Evolutionary conservation across 2,797 vertebrate species (phyloP).

Genomic region (Phrynocephalus forsythii): DNA sequence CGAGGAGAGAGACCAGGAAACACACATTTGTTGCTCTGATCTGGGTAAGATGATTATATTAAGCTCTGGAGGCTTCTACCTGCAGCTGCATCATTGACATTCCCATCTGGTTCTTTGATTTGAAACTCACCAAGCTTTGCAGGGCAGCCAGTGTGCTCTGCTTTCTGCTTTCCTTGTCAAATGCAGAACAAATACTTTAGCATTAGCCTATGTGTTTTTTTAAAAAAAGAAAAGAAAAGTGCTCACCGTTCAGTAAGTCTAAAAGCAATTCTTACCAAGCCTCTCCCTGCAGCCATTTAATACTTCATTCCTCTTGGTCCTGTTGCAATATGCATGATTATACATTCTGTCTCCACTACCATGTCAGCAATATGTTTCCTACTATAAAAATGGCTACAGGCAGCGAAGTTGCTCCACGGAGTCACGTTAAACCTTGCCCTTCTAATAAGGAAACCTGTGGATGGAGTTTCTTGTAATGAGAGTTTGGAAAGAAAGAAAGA

Average conservation of each 20-base stretch:
- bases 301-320: not conserved
- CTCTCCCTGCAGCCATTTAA: not conserved
- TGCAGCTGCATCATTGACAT: slow-evolving; percentile 20
- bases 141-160: not conserved
- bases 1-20: not conserved
- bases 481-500: not conserved
- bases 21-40: not conserved
- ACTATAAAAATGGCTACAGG: not conserved
- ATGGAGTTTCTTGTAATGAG: not conserved
- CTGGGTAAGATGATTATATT: not conserved
- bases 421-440: not conserved
- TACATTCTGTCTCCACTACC: not conserved
- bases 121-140: not conserved
- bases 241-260: not conserved
- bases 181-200: not conserved
- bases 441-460: not conserved
- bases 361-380: not conserved
- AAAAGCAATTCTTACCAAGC: not conserved
- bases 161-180: not conserved
- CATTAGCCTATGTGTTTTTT: not conserved
- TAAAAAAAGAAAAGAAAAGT: not conserved
- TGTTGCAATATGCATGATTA: not conserved
- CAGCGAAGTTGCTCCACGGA: not conserved
- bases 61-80: slow-evolving; percentile 24
- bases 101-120: slow-evolving; percentile 15